Conservation (phyloP, 2,888 invertebrate genomes). For the Arenicola marina region DNA sequence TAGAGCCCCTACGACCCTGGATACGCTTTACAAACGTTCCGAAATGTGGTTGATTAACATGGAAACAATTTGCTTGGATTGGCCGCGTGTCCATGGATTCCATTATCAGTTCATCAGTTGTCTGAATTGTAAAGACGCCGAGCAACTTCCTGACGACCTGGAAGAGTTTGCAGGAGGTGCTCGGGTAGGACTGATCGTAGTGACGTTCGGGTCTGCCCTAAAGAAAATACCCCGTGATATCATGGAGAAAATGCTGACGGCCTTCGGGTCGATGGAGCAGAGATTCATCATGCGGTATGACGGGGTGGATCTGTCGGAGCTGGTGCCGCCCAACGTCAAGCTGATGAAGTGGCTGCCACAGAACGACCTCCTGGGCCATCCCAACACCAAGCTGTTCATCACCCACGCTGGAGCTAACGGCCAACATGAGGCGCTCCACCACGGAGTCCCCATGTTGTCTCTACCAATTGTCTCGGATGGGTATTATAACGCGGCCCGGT, state of each 20-base stretch:
- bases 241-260: slow-evolving; percentile 6
- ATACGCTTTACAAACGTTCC: slow-evolving; percentile 1
- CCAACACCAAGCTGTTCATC: slow-evolving; percentile 6
- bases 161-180: neutral
- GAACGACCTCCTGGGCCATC: slow-evolving; percentile 18
- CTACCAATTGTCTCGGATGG: slow-evolving; percentile 11
- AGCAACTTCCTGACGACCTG: slow-evolving; percentile 3
- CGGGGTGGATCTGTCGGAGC: neutral
- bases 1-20: neutral
- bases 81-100: neutral
- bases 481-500: slow-evolving; percentile 1
- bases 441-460: slow-evolving; percentile 13
- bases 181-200: slow-evolving; percentile 5
- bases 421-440: slow-evolving; percentile 11
- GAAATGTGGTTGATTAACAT: slow-evolving; percentile 10
- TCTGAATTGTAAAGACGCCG: neutral
- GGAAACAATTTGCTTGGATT: slow-evolving; percentile 11
- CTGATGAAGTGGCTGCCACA: slow-evolving; percentile 15
- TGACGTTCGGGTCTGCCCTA: slow-evolving; percentile 8
- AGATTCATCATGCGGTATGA: slow-evolving; percentile 1
- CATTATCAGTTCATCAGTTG: slow-evolving; percentile 3
- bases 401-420: slow-evolving; percentile 15
- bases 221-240: slow-evolving; percentile 2
- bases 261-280: neutral
- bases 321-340: slow-evolving; percentile 3